Evolutionary conservation across 2,797 vertebrate species (phyloP), one percentile per base, ranked within the genome.

Genomic region (Coracias cyanogaster): DNA sequence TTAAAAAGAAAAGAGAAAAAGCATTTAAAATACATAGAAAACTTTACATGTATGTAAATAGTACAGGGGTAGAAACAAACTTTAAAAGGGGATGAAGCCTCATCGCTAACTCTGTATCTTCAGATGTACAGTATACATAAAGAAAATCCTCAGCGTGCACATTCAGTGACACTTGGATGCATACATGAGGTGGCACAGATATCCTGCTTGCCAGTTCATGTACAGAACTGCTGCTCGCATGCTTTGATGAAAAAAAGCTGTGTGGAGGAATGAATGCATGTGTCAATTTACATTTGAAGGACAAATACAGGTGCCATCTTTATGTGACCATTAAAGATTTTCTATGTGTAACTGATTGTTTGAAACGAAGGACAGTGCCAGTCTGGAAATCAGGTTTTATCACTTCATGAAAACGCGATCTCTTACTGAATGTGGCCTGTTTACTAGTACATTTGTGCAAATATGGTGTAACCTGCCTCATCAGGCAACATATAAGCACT

Each of bases 1-100:
- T 58, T 74, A 94, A 94, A 97, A 96, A 96, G 74, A 96, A 96
- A 91, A 95, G 89, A 85, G 96, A 93, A 84, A 46, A 82, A 58
- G 26, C 9, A 13, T 91, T 97, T 97, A 96, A 97, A 94, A 97
- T 66, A 83, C 74, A 74, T 1, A 2, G 22, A 37, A 83, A 86
- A 73, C 1, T 71, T 87, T 33, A 86, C 17, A 74, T 10, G 31
- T 78, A 88, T 1, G 2, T 78, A 67, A 86, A 65, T 10, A 80
- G 61, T 18, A 82, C 52, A 87, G 46, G 26, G 45, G 58, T 92
- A 67, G 52, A 84, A 86, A 89, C 8, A 26, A 78, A 61, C 45
- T 89, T 79, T 18, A 35, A 80, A 77, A 66, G 22, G 15, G 25
- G 22, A 19, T 24, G 33, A 62, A 90, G 45, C 8, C 45, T 92